phyloP scores from a whole-genome alignment of 2,797 vertebrate genomes.

The Antrozous pallidus region DNA sequence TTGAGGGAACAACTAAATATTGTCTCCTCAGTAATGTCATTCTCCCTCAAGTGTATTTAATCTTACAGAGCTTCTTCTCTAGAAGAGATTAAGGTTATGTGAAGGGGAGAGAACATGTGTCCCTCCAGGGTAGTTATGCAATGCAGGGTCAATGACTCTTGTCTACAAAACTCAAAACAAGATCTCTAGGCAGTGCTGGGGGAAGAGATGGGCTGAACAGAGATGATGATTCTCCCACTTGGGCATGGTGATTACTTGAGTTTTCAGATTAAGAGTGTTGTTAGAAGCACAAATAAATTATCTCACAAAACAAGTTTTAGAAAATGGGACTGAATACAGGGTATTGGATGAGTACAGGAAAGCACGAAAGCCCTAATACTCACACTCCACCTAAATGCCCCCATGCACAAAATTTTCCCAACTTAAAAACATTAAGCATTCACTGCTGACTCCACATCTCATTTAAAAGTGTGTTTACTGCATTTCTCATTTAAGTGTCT shows the following conservation, averaged over 20 bases:
- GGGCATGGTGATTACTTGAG: no score
- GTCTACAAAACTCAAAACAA: not conserved
- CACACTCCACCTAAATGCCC: not conserved
- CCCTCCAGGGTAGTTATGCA: not conserved
- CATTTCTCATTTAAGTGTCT: not conserved
- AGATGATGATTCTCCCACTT: not conserved
- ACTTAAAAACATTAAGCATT: not conserved
- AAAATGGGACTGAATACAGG: accelerated
- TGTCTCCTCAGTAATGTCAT: not conserved
- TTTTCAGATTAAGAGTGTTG: not conserved
- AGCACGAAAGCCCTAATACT: not conserved
- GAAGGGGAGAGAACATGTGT: not conserved
- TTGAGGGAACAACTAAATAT: constrained; percentile 2
- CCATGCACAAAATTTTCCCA: not conserved
- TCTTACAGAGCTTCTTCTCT: constrained; percentile 16
- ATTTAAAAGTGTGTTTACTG: not conserved
- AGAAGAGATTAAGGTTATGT: constrained; percentile 24
- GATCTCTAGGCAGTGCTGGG: not conserved
- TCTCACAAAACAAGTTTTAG: not conserved
- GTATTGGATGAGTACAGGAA: not conserved
- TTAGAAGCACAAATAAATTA: not conserved
- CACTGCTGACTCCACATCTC: not conserved
- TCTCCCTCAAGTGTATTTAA: constrained; percentile 25
- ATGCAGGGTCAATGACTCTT: not conserved
- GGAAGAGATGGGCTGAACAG: not conserved